A percentile compares a stretch with the other conserved stretches of the same genome.
phyloP scores from a whole-genome alignment of 2,888 invertebrate genomes.

The Dasypolia templi region DNA sequence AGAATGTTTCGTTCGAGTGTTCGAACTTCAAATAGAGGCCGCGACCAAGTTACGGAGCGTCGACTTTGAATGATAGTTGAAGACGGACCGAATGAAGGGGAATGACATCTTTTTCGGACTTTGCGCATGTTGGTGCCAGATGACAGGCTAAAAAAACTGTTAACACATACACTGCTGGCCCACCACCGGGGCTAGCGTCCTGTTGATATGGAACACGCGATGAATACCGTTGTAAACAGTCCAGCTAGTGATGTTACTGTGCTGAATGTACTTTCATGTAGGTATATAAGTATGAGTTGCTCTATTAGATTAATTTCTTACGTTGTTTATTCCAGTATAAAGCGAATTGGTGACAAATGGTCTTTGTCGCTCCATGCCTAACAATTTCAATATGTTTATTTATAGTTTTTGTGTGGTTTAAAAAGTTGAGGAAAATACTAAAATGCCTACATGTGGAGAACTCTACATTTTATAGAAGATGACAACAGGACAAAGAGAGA shows the following conservation, averaged over 20 bases:
- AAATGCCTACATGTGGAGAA: neutral
- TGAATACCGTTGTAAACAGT: conserved; percentile 57
- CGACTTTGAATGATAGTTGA: conserved; percentile 75
- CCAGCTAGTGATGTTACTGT: conserved; percentile 46
- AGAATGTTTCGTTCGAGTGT: conserved; percentile 69
- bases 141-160: conserved; percentile 67
- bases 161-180: conserved; percentile 66
- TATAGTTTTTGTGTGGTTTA: conserved; percentile 16
- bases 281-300: conserved; percentile 35
- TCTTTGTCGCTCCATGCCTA: conserved; percentile 23
- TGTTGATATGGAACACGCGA: conserved; percentile 54
- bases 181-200: conserved; percentile 15
- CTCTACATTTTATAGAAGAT: conserved; percentile 9
- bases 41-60: conserved; percentile 68
- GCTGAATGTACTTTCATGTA: conserved; percentile 54
- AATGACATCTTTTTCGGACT: conserved; percentile 78
- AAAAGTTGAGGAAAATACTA: conserved; percentile 28
- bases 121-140: conserved; percentile 74
- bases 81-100: conserved; percentile 74
- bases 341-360: conserved; percentile 54
- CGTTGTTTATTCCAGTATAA: conserved; percentile 47
- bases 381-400: conserved; percentile 41
- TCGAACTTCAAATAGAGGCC: conserved; percentile 68
- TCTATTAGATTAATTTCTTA: conserved; percentile 60
- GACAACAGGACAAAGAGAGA: neutral